Conservation (phyloP, 1,140 invertebrate genomes). For the Scaptomyza montana region DNA sequence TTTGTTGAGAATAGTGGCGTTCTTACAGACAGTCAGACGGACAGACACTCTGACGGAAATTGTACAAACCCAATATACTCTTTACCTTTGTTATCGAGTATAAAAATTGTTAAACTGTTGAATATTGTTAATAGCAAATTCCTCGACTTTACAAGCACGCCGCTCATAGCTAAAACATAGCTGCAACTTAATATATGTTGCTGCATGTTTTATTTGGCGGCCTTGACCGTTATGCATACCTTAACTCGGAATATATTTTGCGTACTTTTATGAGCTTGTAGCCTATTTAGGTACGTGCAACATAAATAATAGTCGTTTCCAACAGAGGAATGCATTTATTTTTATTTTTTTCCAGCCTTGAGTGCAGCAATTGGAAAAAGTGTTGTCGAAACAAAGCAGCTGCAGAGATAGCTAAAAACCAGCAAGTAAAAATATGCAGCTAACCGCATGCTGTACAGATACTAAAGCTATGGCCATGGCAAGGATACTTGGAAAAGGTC, state of each 20-base stretch:
- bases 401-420: slow-evolving; percentile 23
- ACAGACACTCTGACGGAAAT: too few relatives aligned
- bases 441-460: slow-evolving; percentile 15
- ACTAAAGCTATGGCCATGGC: slow-evolving; percentile 4
- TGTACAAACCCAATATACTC: too few relatives aligned
- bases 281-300: slow-evolving; percentile 52
- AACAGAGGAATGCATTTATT: slow-evolving; percentile 43
- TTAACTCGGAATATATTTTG: slow-evolving; percentile 45
- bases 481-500: slow-evolving; percentile 42
- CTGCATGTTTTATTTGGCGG: slow-evolving; percentile 2
- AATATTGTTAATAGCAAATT: not conserved
- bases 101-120: slow-evolving; percentile 16
- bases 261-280: slow-evolving; percentile 35
- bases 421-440: slow-evolving; percentile 56
- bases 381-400: slow-evolving; percentile 50
- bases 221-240: slow-evolving; percentile 56
- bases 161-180: slow-evolving; percentile 9
- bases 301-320: slow-evolving; percentile 55
- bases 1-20: too few relatives aligned
- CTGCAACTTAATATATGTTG: slow-evolving; percentile 1
- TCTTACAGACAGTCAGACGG: too few relatives aligned
- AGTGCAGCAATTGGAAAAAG: slow-evolving; percentile 50
- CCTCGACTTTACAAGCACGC: too few relatives aligned
- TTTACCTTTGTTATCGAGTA: too few relatives aligned
- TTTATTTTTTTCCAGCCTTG: slow-evolving; percentile 40